Conservation (phyloP, 2,113 vertebrate genomes). For the Seriola quinqueradiata region DNA sequence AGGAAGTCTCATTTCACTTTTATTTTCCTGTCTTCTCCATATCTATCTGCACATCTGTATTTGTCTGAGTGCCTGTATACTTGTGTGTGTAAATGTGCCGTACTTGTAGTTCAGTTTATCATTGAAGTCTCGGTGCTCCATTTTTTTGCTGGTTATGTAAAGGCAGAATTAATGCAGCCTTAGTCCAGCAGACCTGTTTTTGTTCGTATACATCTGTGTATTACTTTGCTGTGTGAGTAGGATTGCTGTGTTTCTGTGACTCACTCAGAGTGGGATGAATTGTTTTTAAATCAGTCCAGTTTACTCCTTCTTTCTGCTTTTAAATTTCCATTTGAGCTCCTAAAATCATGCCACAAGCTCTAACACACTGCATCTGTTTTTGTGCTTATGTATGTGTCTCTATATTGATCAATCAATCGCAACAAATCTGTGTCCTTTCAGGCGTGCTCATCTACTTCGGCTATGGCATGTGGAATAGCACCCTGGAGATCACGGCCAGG, state of each 20-base stretch:
- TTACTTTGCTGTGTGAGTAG: neutral
- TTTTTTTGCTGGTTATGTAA: constrained; percentile 15
- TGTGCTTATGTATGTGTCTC: neutral
- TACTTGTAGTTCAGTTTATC: neutral
- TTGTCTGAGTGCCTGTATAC: neutral
- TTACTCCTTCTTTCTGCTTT: neutral
- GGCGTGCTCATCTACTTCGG: constrained; percentile 98
- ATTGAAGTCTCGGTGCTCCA: neutral
- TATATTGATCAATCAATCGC: neutral
- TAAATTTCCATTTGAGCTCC: neutral
- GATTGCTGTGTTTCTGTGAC: constrained; percentile 22
- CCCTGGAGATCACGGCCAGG: constrained; percentile 93
- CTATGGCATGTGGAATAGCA: constrained; percentile 99
- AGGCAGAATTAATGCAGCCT: neutral
- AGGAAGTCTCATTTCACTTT: constrained; percentile 19
- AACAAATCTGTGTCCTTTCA: constrained; percentile 61
- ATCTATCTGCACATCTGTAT: constrained; percentile 23
- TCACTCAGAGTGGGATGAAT: constrained; percentile 42
- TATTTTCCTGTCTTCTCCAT: constrained; percentile 14
- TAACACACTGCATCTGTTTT: neutral
- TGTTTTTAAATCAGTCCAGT: neutral
- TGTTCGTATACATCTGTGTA: neutral
- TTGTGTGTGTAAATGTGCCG: neutral
- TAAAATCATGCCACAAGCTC: neutral
- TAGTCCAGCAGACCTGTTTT: constrained; percentile 9